Percentiles rank a stretch among this genome's conserved stretches.
These are phyloP conservation scores for Agelaius phoeniceus DNA, from an alignment of 2,113 vertebrate species.

Conservation along the genomic window DNA sequence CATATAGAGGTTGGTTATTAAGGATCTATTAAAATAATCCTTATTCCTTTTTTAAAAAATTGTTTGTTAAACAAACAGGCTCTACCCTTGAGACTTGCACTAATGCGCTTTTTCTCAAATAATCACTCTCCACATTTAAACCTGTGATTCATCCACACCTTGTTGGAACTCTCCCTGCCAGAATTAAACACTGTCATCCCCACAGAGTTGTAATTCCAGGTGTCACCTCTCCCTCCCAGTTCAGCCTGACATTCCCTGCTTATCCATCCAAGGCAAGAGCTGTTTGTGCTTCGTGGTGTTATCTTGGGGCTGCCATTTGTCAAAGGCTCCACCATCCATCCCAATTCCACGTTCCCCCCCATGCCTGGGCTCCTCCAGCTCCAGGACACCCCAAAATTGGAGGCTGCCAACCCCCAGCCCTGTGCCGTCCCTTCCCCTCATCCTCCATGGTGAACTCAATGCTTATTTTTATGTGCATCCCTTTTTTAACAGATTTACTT, in stretches of 20 bases:
- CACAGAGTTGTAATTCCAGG: not conserved
- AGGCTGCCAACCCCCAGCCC: not conserved
- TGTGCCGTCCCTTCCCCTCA: not conserved
- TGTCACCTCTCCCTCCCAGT: not conserved
- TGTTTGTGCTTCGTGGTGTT: not conserved
- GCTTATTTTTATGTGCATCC: not conserved
- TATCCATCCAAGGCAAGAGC: fast-evolving
- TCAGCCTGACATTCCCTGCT: not conserved
- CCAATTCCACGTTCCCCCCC: not conserved
- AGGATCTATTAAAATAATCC: not conserved
- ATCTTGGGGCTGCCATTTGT: fast-evolving
- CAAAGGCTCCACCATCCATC: not conserved
- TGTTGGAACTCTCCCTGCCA: not conserved
- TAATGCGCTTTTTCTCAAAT: not conserved
- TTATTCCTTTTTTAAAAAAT: not conserved
- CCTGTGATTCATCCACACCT: not conserved
- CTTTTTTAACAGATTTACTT: not conserved
- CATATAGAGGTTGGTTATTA: not conserved
- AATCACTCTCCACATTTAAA: not conserved
- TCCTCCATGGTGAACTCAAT: not conserved
- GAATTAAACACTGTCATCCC: not conserved
- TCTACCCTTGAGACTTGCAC: not conserved
- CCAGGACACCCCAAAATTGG: no score
- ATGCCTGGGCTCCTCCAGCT: not conserved
- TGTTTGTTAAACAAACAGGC: not conserved